These are phyloP conservation scores for Phymastichus coffea DNA, from an alignment of 1,140 invertebrate species.

Conservation along the genomic window DNA sequence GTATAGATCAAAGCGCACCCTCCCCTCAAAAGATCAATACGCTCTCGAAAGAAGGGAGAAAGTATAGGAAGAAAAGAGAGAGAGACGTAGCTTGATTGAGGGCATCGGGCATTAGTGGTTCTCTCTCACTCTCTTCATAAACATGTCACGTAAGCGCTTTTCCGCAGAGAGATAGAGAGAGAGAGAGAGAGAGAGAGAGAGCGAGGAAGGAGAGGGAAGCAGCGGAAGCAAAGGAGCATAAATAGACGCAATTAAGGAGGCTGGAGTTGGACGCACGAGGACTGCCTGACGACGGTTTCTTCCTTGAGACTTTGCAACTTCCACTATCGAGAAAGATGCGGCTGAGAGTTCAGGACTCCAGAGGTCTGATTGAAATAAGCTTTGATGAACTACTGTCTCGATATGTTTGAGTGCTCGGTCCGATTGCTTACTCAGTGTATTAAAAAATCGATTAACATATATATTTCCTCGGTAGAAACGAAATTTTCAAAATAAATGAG, in stretches of 20 bases:
- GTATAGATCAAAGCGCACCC: constrained; percentile 53
- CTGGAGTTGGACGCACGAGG: neutral
- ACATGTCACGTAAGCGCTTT: constrained; percentile 55
- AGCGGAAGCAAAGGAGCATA: constrained; percentile 53
- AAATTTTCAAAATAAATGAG: too few relatives aligned
- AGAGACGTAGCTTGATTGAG: neutral
- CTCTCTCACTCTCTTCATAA: constrained; percentile 52
- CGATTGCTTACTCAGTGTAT: too few relatives aligned
- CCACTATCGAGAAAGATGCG: too few relatives aligned
- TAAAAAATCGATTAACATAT: too few relatives aligned
- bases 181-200: too few relatives aligned
- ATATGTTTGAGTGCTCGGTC: too few relatives aligned
- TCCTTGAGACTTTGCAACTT: too few relatives aligned
- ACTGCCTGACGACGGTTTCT: neutral
- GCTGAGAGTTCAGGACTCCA: too few relatives aligned
- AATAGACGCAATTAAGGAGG: constrained; percentile 55
- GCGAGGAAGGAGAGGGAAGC: too few relatives aligned
- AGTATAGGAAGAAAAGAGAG: constrained; percentile 8
- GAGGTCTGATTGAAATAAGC: too few relatives aligned
- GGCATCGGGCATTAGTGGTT: constrained; percentile 47
- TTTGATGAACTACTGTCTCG: too few relatives aligned
- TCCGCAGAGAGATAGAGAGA: constrained; percentile 33
- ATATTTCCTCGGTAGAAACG: too few relatives aligned
- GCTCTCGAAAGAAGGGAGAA: constrained; percentile 33
- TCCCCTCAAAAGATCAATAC: constrained; percentile 53